Percentiles rank a stretch among this genome's conserved stretches.
Conservation (phyloP, 2,113 vertebrate species). For the Notothenia rossii region DNA sequence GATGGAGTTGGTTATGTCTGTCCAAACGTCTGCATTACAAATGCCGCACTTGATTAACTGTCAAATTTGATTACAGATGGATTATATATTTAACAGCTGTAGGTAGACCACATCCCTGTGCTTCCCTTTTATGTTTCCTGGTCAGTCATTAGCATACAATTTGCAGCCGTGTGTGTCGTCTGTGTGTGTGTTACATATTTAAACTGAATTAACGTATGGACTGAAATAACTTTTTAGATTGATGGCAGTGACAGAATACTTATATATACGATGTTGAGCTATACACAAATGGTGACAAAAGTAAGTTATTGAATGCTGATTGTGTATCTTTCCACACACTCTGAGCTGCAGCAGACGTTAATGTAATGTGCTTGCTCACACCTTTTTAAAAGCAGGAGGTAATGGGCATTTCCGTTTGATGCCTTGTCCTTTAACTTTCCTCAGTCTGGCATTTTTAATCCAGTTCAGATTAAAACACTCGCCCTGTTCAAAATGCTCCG, state of each 20-base stretch:
- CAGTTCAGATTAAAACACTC: slow-evolving; percentile 82
- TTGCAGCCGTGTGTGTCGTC: slow-evolving; percentile 24
- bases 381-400: slow-evolving; percentile 58
- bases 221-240: slow-evolving; percentile 17
- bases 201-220: slow-evolving; percentile 16
- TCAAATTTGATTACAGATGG: slow-evolving; percentile 87
- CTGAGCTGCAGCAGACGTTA: slow-evolving; percentile 45
- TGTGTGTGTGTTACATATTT: slow-evolving; percentile 15
- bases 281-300: background rate
- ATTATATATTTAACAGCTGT: slow-evolving; percentile 85
- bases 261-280: background rate
- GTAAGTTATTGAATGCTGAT: background rate
- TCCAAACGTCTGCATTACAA: slow-evolving; percentile 82
- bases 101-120: slow-evolving; percentile 78
- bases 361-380: slow-evolving; percentile 70
- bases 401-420: slow-evolving; percentile 71
- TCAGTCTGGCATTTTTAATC: slow-evolving; percentile 75
- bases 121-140: slow-evolving; percentile 64
- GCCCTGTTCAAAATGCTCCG: slow-evolving; percentile 71
- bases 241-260: background rate
- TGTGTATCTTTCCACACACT: background rate
- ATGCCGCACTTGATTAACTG: slow-evolving; percentile 85
- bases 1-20: slow-evolving; percentile 86
- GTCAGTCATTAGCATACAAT: slow-evolving; percentile 74
- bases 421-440: slow-evolving; percentile 73